Base-by-base conservation (phyloP, 1,140 invertebrate species). In the Zaprionus ornatus region DNA sequence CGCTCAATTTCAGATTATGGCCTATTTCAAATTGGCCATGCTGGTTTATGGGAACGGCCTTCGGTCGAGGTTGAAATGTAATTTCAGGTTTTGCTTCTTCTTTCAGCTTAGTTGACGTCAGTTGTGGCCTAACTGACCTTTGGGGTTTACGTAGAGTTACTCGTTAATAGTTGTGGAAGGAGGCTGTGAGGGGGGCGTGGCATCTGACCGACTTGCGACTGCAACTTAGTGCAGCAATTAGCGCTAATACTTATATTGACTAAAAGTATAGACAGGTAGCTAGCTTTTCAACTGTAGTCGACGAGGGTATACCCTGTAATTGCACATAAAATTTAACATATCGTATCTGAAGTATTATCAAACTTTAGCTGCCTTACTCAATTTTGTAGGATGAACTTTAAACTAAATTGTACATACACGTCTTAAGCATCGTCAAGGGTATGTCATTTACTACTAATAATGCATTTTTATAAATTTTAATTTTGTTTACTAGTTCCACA, bases 1-100 rank as follows among this genome's bases (percentile, higher is more conserved):
- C 81, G 82, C 74, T 66, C 69, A 81, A 84, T 86, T 84, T 75
- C 68, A 84, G 40, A 45, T 45, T 45, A 17, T 45, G 35, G 35
- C 35, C 35, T 9, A 81, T 64, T 71, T 42, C 61, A 61, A 85
- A 84, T 84, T 80, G 69, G 75, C 50, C 50, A 48, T 61, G 27
- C 50, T 32, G 10, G 29, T 85, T 77, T 78, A 64, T 74, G 80
- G 59, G 50, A 10, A 50, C 5, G 72, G 69, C 69, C 69, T 74
- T 68, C 67, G 54, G 32, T 73, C 73, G 56, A 62, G 48, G 29
- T 35, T 61, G 57, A 35, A 63, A n/a, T 45, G 15, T 45, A n/a
- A 45, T 55, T 59, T 56, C 45, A 10, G n/a, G 7, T 17, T 32
- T 25, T 17, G 19, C 13, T 32, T 2, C 42, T 75, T 59, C 56